Percentiles rank a stretch among this genome's conserved stretches.
Evolutionary conservation across 2,888 invertebrate genomes (phyloP).

Genomic region (Cabera pusaria): DNA sequence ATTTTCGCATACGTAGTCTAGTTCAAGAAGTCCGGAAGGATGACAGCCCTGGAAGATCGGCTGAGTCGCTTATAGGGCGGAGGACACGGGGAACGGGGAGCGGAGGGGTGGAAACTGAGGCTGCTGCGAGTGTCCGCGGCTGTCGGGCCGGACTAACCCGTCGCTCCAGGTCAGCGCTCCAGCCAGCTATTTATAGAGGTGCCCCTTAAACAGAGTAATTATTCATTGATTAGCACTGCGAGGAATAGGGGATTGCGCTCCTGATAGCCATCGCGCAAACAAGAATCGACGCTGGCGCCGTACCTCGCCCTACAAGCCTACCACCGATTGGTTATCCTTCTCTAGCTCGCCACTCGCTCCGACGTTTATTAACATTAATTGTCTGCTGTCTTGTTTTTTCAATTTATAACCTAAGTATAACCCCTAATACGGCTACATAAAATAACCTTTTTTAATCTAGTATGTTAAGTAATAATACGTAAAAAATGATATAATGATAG

Average conservation of each 20-base stretch:
- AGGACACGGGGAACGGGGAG: conserved; percentile 38
- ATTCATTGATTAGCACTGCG: conserved; percentile 83
- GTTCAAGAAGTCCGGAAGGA: conserved; percentile 13
- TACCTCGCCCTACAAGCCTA: conserved; percentile 42
- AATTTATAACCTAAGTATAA: too few species aligned
- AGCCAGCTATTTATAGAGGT: conserved; percentile 82
- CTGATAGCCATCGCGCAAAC: conserved; percentile 81
- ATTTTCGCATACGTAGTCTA: conserved; percentile 4
- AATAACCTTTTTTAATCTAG: too few species aligned
- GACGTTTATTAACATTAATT: too few species aligned
- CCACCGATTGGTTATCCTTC: conserved; percentile 12
- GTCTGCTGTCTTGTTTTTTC: too few species aligned
- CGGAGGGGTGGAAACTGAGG: too few species aligned
- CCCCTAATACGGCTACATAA: too few species aligned
- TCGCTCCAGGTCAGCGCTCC: conserved; percentile 84
- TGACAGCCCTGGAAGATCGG: conserved; percentile 34
- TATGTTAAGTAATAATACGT: too few species aligned
- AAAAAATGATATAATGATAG: too few species aligned
- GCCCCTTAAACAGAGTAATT: conserved; percentile 84
- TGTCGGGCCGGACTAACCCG: conserved; percentile 82
- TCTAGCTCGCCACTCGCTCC: not conserved
- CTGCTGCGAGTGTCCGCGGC: conserved; percentile 75
- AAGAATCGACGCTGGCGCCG: conserved; percentile 77
- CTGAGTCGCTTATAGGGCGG: conserved; percentile 36
- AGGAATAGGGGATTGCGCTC: conserved; percentile 82